These are phyloP conservation scores for Spialia ferax DNA, from an alignment of 2,888 invertebrate species.

Conservation along the genomic window DNA sequence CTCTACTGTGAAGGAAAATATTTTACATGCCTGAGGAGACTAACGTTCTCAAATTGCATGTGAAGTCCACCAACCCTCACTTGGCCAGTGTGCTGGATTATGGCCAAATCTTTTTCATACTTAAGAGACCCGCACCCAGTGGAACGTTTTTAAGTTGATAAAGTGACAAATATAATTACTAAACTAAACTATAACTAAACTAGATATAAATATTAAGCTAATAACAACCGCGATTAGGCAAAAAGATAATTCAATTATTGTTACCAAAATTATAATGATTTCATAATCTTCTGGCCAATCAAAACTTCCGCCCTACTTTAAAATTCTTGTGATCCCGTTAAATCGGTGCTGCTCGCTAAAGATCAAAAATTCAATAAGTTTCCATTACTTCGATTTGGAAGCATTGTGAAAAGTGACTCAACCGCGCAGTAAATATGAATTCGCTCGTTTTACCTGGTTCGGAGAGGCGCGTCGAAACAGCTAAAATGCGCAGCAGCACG, in stretches of 20 bases:
- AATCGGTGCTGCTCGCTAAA: slow-evolving; percentile 14
- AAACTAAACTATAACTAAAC: too few relatives aligned
- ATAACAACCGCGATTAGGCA: background rate
- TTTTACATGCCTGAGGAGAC: background rate
- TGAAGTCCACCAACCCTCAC: background rate
- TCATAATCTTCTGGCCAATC: slow-evolving; percentile 5
- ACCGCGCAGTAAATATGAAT: background rate
- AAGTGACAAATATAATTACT: too few relatives aligned
- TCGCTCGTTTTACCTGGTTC: background rate
- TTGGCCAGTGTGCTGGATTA: too few relatives aligned
- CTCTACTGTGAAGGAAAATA: background rate
- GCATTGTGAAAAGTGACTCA: background rate
- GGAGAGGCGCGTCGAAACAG: slow-evolving; percentile 21
- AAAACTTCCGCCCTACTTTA: slow-evolving; percentile 18
- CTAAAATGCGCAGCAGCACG: slow-evolving; percentile 24
- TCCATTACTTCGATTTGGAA: background rate
- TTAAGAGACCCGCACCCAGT: too few relatives aligned
- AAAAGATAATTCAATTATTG: background rate
- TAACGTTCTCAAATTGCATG: background rate
- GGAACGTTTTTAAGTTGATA: too few relatives aligned
- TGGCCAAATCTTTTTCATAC: too few relatives aligned
- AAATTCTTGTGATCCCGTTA: slow-evolving; percentile 12
- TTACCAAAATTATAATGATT: background rate
- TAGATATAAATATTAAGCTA: background rate
- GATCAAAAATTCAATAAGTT: too few relatives aligned